Percentiles rank a stretch among this genome's conserved stretches.
phyloP scores from a whole-genome alignment of 2,113 vertebrate genomes.

The Carassius carassius region DNA sequence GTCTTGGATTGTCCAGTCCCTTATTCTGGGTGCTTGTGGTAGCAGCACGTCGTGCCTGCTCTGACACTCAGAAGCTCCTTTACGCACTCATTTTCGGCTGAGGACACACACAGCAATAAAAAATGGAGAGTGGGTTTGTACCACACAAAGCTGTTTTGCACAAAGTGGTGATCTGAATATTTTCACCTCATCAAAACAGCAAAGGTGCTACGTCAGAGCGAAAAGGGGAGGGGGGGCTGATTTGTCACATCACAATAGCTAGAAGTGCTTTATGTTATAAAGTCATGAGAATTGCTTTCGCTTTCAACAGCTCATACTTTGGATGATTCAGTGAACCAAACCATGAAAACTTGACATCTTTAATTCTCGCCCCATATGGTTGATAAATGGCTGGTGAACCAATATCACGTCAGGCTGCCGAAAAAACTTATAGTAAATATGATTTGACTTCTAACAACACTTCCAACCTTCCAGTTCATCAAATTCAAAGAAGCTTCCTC shows the following conservation, averaged over 20 bases:
- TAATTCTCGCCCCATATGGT: background rate
- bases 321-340: conserved; percentile 19
- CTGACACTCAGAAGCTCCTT: conserved; percentile 72
- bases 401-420: conserved; percentile 51
- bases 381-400: conserved; percentile 16
- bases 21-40: conserved; percentile 74
- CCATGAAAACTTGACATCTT: conserved; percentile 51
- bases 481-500: conserved; percentile 44
- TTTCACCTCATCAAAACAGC: conserved; percentile 96
- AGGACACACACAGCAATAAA: conserved; percentile 74
- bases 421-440: conserved; percentile 27
- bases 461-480: conserved; percentile 52
- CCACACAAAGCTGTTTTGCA: conserved; percentile 64
- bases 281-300: conserved; percentile 51
- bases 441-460: conserved; percentile 38
- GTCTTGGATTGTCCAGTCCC: conserved; percentile 59
- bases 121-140: conserved; percentile 58
- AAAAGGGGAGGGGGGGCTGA: conserved; percentile 64
- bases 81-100: conserved; percentile 89
- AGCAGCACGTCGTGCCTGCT: conserved; percentile 86
- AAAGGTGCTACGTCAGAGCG: conserved; percentile 69
- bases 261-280: conserved; percentile 56
- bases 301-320: conserved; percentile 46
- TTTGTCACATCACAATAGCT: conserved; percentile 80
- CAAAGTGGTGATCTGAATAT: conserved; percentile 72